These are phyloP conservation scores for Ovis aries DNA, from an alignment of 2,113 vertebrate genomes.

Conservation along the genomic window ARS-UI_Ramb_v3.0 NC_056055.1:192820001-192820500, in stretches of 20 bases:
- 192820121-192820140: background rate
- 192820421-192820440: too few species aligned
- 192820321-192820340: background rate
- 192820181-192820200: background rate
- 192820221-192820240: background rate
- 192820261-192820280: background rate
- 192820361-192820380: background rate
- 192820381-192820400: background rate
- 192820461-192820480: background rate
- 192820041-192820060: background rate
- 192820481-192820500: background rate
- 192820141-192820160: accelerated
- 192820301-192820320: background rate
- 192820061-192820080: background rate
- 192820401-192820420: background rate
- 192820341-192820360: background rate
- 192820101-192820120: background rate
- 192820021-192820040: background rate
- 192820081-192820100: background rate
- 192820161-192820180: background rate
- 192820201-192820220: background rate
- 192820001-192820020: background rate
- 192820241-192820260: background rate
- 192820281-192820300: background rate
- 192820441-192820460: background rate